Evolutionary conservation across 2,888 invertebrate species (phyloP).

Genomic region (Melanostoma scalare): DNA sequence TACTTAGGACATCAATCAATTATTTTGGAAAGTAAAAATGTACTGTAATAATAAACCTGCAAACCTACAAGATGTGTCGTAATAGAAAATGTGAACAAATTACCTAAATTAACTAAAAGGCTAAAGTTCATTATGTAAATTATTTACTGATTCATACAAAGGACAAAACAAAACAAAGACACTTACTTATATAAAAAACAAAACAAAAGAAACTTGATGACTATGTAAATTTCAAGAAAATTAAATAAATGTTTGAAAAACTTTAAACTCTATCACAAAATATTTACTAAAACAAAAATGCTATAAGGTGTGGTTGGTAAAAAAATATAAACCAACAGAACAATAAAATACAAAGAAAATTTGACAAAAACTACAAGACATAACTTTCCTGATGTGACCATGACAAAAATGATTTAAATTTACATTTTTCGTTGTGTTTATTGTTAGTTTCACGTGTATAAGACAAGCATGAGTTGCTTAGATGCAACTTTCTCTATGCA

Average conservation of each 20-base stretch:
- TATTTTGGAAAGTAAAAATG: not conserved
- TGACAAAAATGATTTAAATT: no score
- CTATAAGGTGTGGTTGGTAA: not conserved
- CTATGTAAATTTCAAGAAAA: slow-evolving; percentile 59
- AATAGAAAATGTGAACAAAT: slow-evolving; percentile 23
- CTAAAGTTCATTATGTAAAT: slow-evolving; percentile 27
- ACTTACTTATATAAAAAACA: not conserved
- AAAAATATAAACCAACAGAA: not conserved
- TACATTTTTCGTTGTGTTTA: no score
- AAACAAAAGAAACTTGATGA: slow-evolving; percentile 20
- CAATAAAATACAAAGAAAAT: no score
- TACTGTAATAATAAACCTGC: not conserved
- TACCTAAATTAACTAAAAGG: slow-evolving; percentile 14
- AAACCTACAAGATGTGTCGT: slow-evolving; percentile 9
- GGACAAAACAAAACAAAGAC: not conserved
- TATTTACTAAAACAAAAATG: slow-evolving; percentile 3
- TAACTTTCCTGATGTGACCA: no score
- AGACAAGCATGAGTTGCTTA: no score
- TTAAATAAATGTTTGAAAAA: slow-evolving; percentile 65
- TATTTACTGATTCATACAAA: slow-evolving; percentile 25
- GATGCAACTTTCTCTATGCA: no score
- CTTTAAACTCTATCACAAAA: slow-evolving; percentile 1
- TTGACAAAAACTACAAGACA: no score
- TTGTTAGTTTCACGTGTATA: no score
- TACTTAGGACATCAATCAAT: not conserved